Percentiles rank a stretch among this genome's conserved stretches.
Conservation (phyloP, 2,113 vertebrate genomes). For the Bostrychus sinensis region DNA sequence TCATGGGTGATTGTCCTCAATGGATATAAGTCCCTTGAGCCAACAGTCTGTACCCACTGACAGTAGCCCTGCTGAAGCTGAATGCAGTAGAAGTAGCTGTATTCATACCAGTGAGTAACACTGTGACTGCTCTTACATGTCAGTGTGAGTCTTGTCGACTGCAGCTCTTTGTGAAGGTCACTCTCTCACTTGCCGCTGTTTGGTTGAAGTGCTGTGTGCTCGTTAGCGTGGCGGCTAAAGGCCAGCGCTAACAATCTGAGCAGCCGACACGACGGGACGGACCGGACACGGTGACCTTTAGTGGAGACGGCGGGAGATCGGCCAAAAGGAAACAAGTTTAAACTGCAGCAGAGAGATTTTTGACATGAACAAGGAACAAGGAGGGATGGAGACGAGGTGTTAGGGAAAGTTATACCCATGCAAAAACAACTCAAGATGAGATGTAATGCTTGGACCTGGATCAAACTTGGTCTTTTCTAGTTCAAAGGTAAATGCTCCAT, state of each 20-base stretch:
- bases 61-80: neutral
- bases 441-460: too few relatives aligned
- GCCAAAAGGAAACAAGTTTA: slow-evolving; percentile 14
- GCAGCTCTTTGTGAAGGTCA: slow-evolving; percentile 13
- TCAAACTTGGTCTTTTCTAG: too few relatives aligned
- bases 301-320: slow-evolving; percentile 27
- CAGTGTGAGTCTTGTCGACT: neutral
- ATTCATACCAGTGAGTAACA: neutral
- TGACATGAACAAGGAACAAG: neutral
- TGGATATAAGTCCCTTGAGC: too few relatives aligned
- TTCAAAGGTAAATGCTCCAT: too few relatives aligned
- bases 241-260: slow-evolving; percentile 55
- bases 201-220: slow-evolving; percentile 28
- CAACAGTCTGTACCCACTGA: neutral
- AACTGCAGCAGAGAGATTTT: slow-evolving; percentile 4
- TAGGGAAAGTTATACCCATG: too few relatives aligned
- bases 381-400: neutral
- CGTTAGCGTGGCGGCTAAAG: slow-evolving; percentile 57
- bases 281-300: slow-evolving; percentile 62
- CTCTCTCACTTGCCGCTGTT: slow-evolving; percentile 26
- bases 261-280: slow-evolving; percentile 47
- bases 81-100: neutral
- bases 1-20: too few relatives aligned
- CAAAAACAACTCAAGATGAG: too few relatives aligned
- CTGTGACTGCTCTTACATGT: neutral